These are phyloP conservation scores for Euwallacea similis DNA, from an alignment of 1,140 invertebrate genomes.

Conservation along the genomic window DNA sequence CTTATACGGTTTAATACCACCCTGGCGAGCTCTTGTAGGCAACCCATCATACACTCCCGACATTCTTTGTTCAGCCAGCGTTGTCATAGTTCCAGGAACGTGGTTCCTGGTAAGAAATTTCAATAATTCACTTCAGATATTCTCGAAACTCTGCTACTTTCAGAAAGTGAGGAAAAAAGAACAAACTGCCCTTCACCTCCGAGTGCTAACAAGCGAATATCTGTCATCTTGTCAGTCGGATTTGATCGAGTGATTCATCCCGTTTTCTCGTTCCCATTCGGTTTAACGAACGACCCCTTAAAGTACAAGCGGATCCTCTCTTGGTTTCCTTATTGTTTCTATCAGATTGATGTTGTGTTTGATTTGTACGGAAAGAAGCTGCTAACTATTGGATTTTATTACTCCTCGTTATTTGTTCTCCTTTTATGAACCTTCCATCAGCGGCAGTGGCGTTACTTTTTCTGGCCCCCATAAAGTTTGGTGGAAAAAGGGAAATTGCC, in stretches of 20 bases:
- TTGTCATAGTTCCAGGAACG: no score
- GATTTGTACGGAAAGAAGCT: conserved; percentile 34
- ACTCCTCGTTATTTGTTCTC: conserved; percentile 17
- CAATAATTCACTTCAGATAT: no score
- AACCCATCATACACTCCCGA: no score
- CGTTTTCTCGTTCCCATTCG: conserved; percentile 38
- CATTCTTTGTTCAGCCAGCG: no score
- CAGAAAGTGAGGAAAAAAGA: no score
- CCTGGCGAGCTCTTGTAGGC: no score
- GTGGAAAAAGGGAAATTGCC: no score
- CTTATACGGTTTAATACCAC: no score
- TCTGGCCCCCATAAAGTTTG: no score
- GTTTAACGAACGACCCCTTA: conserved; percentile 25
- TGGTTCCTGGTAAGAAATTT: no score
- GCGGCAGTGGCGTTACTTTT: conserved; percentile 10
- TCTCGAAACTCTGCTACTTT: no score
- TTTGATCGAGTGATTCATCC: conserved; percentile 51
- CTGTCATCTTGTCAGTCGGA: conserved; percentile 44
- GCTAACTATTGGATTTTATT: conserved; percentile 38
- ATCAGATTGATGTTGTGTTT: conserved; percentile 37
- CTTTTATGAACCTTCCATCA: background rate
- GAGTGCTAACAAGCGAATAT: conserved; percentile 30
- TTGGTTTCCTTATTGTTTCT: conserved; percentile 37
- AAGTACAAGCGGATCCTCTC: conserved; percentile 5
- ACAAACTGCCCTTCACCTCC: no score